A percentile compares a stretch with the other conserved stretches of the same genome.
These are phyloP conservation scores for Cerastis rubricosa DNA, from an alignment of 2,888 invertebrate genomes.

Conservation along the genomic window DNA sequence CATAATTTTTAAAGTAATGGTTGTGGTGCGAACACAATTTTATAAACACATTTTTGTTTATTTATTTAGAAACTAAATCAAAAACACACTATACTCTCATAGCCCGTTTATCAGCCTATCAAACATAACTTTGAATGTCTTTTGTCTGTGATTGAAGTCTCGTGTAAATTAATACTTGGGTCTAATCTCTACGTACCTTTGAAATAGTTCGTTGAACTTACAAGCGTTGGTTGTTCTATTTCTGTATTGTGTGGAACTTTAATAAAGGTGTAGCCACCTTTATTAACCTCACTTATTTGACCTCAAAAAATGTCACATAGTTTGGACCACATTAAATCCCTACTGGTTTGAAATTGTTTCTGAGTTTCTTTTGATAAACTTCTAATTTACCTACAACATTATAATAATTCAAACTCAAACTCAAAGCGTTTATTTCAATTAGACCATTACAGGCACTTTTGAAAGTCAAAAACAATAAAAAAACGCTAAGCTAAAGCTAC, in stretches of 20 bases:
- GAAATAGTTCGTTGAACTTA: constrained; percentile 38
- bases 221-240: constrained; percentile 7
- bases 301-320: neutral
- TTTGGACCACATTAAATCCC: neutral
- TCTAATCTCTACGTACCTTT: constrained; percentile 29
- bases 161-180: constrained; percentile 14
- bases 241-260: constrained; percentile 6
- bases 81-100: neutral
- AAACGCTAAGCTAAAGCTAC: too few relatives aligned
- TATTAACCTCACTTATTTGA: neutral
- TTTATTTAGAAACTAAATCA: neutral
- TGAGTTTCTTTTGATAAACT: too few relatives aligned
- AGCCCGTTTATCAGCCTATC: constrained; percentile 24
- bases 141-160: constrained; percentile 30
- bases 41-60: neutral
- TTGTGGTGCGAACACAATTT: neutral
- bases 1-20: neutral
- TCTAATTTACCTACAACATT: too few relatives aligned
- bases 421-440: too few relatives aligned
- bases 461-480: too few relatives aligned
- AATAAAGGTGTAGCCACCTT: neutral
- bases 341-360: neutral
- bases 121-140: constrained; percentile 30
- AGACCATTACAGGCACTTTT: too few relatives aligned
- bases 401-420: too few relatives aligned